Base-by-base conservation (phyloP, 1,140 invertebrate genomes). In the Drosophila burlai region DNA sequence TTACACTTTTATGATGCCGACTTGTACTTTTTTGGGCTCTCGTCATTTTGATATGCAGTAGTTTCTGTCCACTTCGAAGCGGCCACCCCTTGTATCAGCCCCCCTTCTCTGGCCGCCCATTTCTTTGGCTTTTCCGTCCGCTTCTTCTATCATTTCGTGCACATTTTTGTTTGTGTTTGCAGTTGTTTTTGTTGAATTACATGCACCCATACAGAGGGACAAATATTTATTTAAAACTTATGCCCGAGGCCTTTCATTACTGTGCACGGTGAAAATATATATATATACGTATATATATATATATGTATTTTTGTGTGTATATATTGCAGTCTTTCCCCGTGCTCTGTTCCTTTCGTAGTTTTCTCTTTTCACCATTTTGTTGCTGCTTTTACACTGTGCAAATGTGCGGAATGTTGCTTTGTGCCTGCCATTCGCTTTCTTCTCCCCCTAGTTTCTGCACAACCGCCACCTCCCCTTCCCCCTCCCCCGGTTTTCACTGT, bases 211-310 rank as follows among this genome's bases (percentile, higher is more conserved):
- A 78, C 57, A 78, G 59, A 79, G 43, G 55, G 77, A 75, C 84
- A 82, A 90, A 90, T 90, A 90, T 90, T 90, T 90, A 90, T 90
- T 90, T 90, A 82, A 90, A 90, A 90, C 85, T 90, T 90, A 90
- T 90, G 81, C 85, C 76, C 76, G 82, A 91, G 85, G 85, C 85
- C 85, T 90, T 90, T 90, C 85, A 90, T 90, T 90, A 90, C 85
- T 85, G 75, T 71, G 86, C 79, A 76, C 81, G 79, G 82, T 72
- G 62, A 86, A 86, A 79, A 77, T 57, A 73, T 77, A 71, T 64
- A 81, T 75, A 64, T 74, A 62, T 71, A 65, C 38, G 61, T 47
- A 40, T 52, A 15, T 29, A 69, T 68, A 67, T 85, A 64, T 75
- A 75, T 72, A 61, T 77, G 6, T 18, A 4, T 18, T 42, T 42